phyloP scores from a whole-genome alignment of 1,140 invertebrate species.

The Meteorus sp. region DNA sequence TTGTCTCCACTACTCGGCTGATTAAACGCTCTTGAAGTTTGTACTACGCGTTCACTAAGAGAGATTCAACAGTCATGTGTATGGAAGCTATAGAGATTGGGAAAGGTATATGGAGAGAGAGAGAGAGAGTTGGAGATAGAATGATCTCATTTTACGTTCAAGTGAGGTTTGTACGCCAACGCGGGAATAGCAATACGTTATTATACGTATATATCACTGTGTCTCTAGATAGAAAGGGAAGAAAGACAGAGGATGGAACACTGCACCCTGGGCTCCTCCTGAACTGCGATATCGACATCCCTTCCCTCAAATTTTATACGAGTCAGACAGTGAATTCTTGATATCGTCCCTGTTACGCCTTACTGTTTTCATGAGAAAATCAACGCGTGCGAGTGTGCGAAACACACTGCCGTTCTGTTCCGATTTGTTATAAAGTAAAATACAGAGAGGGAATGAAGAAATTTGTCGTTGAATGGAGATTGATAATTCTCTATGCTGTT shows the following conservation, averaged over 20 bases:
- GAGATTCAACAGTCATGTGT: background rate
- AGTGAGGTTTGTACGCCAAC: too few relatives aligned
- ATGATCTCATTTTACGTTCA: too few relatives aligned
- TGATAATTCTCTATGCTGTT: too few relatives aligned
- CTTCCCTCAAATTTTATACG: constrained; percentile 9
- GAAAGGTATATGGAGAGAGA: too few relatives aligned
- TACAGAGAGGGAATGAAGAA: too few relatives aligned
- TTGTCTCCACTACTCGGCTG: constrained; percentile 49
- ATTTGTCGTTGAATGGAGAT: too few relatives aligned
- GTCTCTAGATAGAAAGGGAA: background rate
- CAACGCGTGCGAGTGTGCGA: background rate
- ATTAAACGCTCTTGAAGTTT: constrained; percentile 45
- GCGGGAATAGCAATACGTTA: too few relatives aligned
- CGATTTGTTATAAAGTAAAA: too few relatives aligned
- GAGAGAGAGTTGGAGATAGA: too few relatives aligned
- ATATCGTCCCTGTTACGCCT: constrained; percentile 24
- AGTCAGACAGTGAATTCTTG: constrained; percentile 27
- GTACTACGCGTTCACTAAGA: constrained; percentile 21
- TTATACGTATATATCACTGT: too few relatives aligned
- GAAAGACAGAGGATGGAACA: constrained; percentile 1
- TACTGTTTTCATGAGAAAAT: constrained; percentile 26
- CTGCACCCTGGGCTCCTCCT: background rate
- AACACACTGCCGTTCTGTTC: too few relatives aligned
- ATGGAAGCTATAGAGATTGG: too few relatives aligned
- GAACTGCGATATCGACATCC: background rate